These are phyloP conservation scores for Tragopan temminckii DNA, from an alignment of 2,797 vertebrate genomes.

Conservation along the genomic window DNA sequence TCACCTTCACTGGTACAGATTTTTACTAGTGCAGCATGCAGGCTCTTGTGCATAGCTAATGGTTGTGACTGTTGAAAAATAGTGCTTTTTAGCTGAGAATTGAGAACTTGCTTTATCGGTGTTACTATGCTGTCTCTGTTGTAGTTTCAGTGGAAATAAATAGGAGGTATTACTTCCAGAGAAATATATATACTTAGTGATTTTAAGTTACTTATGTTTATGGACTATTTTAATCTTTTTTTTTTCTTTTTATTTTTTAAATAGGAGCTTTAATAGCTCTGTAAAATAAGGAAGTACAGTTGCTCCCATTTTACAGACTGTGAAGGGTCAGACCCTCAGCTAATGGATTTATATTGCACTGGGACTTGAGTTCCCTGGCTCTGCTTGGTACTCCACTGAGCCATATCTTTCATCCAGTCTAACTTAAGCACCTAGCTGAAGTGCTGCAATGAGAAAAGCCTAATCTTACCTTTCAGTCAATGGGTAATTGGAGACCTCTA, in stretches of 20 bases:
- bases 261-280: not conserved
- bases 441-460: not conserved
- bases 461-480: not conserved
- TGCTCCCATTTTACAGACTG: not conserved
- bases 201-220: not conserved
- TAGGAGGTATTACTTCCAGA: too few relatives aligned
- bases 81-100: too few relatives aligned
- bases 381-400: not conserved
- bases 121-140: too few relatives aligned
- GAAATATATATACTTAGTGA: not conserved
- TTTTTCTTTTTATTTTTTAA: not conserved
- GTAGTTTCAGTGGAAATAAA: too few relatives aligned
- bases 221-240: not conserved
- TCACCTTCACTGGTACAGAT: too few relatives aligned
- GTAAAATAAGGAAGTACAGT: not conserved
- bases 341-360: not conserved
- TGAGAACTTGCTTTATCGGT: too few relatives aligned
- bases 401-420: not conserved
- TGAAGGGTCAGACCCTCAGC: not conserved
- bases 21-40: too few relatives aligned
- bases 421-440: not conserved
- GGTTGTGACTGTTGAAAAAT: too few relatives aligned
- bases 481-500: not conserved
- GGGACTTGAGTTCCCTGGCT: not conserved
- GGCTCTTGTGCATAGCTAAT: too few relatives aligned